These are phyloP conservation scores for Triops longicaudatus DNA, from an alignment of 1,140 invertebrate species.

Conservation along the genomic window DNA sequence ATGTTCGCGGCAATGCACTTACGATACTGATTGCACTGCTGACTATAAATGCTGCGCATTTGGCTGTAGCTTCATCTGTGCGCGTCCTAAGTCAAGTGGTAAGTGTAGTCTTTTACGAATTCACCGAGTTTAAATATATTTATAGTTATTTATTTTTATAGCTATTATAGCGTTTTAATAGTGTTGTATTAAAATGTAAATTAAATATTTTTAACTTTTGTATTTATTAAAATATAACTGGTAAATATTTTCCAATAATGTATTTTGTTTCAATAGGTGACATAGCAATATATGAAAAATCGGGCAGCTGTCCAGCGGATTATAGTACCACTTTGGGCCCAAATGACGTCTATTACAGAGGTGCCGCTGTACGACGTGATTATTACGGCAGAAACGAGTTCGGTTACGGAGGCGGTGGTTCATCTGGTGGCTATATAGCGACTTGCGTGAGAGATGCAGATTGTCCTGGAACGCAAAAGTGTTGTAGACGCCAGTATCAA, in stretches of 20 bases:
- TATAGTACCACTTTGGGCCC: not conserved
- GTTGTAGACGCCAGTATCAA: not conserved
- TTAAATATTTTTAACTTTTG: no score
- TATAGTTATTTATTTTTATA: no score
- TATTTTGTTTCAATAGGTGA: not conserved
- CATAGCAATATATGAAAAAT: conserved; percentile 3
- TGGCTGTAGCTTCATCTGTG: conserved; percentile 21
- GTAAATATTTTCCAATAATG: no score
- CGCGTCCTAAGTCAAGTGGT: not conserved
- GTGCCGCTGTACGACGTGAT: not conserved
- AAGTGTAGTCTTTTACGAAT: not conserved
- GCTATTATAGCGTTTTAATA: no score
- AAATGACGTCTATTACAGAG: conserved; percentile 10
- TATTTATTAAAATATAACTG: no score
- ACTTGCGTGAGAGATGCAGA: not conserved
- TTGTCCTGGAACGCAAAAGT: conserved; percentile 17
- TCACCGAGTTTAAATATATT: not conserved
- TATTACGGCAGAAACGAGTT: conserved; percentile 17
- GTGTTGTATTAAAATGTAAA: no score
- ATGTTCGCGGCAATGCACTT: conserved; percentile 18
- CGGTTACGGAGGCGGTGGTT: conserved; percentile 13
- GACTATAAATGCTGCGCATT: conserved; percentile 22
- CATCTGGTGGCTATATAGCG: not conserved
- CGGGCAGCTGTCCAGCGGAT: conserved; percentile 16
- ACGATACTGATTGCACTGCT: conserved; percentile 17